Base-by-base conservation (phyloP, 2,888 invertebrate species). In the Spatulosminthurus flaviceps region DNA sequence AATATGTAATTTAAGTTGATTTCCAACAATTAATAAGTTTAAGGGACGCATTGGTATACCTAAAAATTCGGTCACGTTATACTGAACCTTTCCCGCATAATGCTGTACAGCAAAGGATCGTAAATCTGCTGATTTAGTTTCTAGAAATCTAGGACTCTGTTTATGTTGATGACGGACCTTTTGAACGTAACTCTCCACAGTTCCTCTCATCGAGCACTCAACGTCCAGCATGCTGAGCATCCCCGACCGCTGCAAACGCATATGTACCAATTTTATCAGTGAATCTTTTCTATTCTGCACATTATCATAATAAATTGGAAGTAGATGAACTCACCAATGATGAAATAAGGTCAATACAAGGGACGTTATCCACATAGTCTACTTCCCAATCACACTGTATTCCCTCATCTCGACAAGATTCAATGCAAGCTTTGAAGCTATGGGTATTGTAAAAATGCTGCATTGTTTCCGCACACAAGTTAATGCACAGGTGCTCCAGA, bases 371-470 rank as follows among this genome's bases (percentile, higher is more conserved):
- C 80, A 95, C 95, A 89, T 96, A 97, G 88, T 95, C 95, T 80
- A 96, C 94, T 88, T 96, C 95, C 29, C 95, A 92, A 86, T 95
- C 95, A 87, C 93, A 94, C 77, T 92, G 91, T 85, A 97, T 95
- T 74, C 95, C 95, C 89, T 97, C 96, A 88, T 97, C 97, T 82
- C 95, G 91, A 87, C 96, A 96, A 77, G 96, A 95, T 89, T 97
- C 96, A 83, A 95, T 94, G 84, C 95, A 93, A 26, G 95, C 74
- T 88, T 96, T 96, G 89, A 97, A 97, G 86, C 97, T 95, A 88
- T 97, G 96, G 77, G 96, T 97, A 88, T 96, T 97, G 90, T 97
- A 97, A 88, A 96, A 97, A 88, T 97, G 97, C 88, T 97, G 97
- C 95, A 97, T 95, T 42, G 96, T 96, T 89, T 97, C 97, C 0